phyloP scores from a whole-genome alignment of 2,797 vertebrate genomes.

The Cuculus canorus region DNA sequence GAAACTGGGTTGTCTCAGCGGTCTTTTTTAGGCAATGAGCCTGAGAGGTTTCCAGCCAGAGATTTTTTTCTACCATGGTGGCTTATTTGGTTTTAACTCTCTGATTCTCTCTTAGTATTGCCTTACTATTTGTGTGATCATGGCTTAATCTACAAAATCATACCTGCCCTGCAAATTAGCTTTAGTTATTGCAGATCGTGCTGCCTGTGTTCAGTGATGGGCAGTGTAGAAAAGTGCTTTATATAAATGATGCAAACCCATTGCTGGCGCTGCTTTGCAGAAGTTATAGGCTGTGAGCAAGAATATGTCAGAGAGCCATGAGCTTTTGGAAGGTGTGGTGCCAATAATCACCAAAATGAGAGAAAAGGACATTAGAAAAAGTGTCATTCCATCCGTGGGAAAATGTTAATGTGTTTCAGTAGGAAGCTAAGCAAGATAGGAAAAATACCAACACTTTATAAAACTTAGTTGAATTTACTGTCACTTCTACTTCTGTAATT shows the following conservation, averaged over 20 bases:
- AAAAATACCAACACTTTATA: background rate
- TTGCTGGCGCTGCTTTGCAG: background rate
- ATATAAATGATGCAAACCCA: background rate
- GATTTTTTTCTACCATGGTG: background rate
- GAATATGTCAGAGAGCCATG: background rate
- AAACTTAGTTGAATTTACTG: background rate
- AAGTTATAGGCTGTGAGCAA: background rate
- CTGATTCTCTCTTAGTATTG: background rate
- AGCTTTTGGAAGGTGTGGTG: background rate
- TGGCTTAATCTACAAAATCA: background rate
- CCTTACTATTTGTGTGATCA: background rate
- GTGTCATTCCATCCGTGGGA: background rate
- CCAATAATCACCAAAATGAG: background rate
- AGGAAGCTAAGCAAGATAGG: background rate
- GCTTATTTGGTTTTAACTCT: background rate
- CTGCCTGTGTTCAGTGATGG: background rate
- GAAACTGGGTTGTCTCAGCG: background rate
- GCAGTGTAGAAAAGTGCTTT: background rate
- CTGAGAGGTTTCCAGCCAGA: background rate
- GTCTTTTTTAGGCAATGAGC: background rate
- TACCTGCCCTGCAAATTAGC: background rate
- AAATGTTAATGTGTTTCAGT: background rate
- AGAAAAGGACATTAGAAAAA: background rate
- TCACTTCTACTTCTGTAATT: background rate
- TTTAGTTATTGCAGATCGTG: background rate